phyloP scores from a whole-genome alignment of 92 coral and sea anemone species.

The Porites evermanni region DNA sequence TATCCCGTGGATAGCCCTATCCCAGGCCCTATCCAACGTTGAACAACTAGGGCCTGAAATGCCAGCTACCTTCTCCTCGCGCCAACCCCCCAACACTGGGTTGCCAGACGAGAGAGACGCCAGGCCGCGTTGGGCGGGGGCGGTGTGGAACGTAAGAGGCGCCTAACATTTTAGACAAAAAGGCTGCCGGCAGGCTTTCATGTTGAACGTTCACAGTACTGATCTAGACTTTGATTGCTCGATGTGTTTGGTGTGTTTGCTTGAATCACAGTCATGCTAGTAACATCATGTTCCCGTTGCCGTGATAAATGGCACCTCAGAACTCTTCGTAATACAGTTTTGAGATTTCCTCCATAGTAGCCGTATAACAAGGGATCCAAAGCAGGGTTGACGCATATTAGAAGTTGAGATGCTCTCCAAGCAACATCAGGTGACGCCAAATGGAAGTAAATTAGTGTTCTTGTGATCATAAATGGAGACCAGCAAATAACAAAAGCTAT shows the following conservation, averaged over 20 bases:
- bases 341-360: conserved; percentile 10
- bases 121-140: too few relatives aligned
- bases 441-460: conserved; percentile 53
- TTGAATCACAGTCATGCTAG: neutral
- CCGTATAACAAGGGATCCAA: conserved; percentile 30
- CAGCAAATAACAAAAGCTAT: conserved; percentile 41
- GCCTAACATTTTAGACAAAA: too few relatives aligned
- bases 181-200: too few relatives aligned
- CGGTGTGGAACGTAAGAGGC: too few relatives aligned
- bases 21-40: too few relatives aligned
- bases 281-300: neutral
- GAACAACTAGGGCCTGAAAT: too few relatives aligned
- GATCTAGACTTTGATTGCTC: too few relatives aligned
- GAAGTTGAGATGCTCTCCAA: conserved; percentile 55
- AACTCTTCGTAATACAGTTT: neutral
- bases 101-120: too few relatives aligned
- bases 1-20: too few relatives aligned
- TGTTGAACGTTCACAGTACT: too few relatives aligned
- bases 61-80: too few relatives aligned
- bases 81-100: too few relatives aligned
- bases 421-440: conserved; percentile 15
- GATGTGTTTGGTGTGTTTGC: neutral
- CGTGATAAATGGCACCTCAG: neutral
- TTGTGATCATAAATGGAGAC: conserved; percentile 44
- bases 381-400: conserved; percentile 41